phyloP scores from a whole-genome alignment of 2,888 invertebrate genomes.

The Odontocerum albicorne region DNA sequence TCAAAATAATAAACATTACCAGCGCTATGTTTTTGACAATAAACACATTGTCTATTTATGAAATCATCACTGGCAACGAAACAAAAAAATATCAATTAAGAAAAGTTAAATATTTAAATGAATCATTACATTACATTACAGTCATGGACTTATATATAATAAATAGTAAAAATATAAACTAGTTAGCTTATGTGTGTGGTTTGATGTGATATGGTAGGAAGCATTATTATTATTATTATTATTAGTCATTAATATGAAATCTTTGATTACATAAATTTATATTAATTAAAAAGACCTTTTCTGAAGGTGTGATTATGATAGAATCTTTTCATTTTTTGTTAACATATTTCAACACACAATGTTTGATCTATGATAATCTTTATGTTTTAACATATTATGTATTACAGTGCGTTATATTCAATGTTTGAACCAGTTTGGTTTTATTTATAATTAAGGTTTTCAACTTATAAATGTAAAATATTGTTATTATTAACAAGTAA shows the following conservation, averaged over 20 bases:
- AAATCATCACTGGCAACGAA: constrained; percentile 19
- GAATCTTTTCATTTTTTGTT: constrained; percentile 8
- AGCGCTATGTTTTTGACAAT: too few species aligned
- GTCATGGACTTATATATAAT: neutral
- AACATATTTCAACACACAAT: neutral
- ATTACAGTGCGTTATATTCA: constrained; percentile 7
- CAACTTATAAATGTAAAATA: constrained; percentile 18
- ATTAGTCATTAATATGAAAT: neutral
- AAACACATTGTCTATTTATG: too few species aligned
- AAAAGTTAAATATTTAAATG: too few species aligned
- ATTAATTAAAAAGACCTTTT: neutral
- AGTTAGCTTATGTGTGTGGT: constrained; percentile 36
- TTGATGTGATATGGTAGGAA: constrained; percentile 36
- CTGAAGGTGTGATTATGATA: neutral
- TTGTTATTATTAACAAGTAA: constrained; percentile 34
- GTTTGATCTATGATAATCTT: neutral
- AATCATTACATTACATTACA: neutral
- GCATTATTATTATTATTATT: constrained; percentile 24
- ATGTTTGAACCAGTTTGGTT: constrained; percentile 17
- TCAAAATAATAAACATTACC: too few species aligned
- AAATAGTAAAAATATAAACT: constrained; percentile 1
- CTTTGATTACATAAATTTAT: constrained; percentile 3
- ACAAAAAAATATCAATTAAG: too few species aligned
- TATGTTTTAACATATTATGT: neutral
- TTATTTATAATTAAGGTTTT: constrained; percentile 17